Evolutionary conservation across 2,888 invertebrate genomes (phyloP).

Genomic region (Lycia hirtaria): DNA sequence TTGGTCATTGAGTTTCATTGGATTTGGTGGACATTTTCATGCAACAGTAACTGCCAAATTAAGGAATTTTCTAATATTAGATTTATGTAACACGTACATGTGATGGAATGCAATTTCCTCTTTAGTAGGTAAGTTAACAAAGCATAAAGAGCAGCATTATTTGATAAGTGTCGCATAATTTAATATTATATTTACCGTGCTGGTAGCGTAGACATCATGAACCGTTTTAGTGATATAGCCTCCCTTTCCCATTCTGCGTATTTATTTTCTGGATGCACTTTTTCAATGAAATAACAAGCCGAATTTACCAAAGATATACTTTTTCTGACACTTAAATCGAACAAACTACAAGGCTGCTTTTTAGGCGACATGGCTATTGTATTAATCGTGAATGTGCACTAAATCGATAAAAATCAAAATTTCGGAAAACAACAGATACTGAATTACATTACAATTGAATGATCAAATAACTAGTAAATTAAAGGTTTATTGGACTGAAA

Average conservation of each 20-base stretch:
- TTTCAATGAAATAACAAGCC: constrained; percentile 76
- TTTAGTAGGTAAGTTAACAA: too few species aligned
- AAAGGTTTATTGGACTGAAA: too few species aligned
- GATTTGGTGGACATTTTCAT: too few species aligned
- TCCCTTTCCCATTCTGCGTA: constrained; percentile 67
- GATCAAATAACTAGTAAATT: too few species aligned
- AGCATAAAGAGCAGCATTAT: too few species aligned
- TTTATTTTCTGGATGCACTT: constrained; percentile 67
- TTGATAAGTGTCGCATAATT: neutral
- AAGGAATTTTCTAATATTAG: too few species aligned
- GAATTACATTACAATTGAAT: neutral
- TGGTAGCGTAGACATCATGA: constrained; percentile 72
- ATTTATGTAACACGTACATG: too few species aligned
- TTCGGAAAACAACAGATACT: neutral
- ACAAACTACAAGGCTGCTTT: constrained; percentile 75
- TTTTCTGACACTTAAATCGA: constrained; percentile 71
- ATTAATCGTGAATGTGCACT: neutral
- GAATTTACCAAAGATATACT: constrained; percentile 74
- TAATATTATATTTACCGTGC: constrained; percentile 58
- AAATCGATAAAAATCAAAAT: neutral
- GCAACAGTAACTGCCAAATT: too few species aligned
- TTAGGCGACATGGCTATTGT: constrained; percentile 70
- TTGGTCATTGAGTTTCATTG: too few species aligned
- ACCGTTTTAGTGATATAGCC: constrained; percentile 65
- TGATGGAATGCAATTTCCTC: too few species aligned